Evolutionary conservation across 2,797 vertebrate species (phyloP), one percentile per base, ranked within the genome.

Genomic region (Crenuchus spilurus): DNA sequence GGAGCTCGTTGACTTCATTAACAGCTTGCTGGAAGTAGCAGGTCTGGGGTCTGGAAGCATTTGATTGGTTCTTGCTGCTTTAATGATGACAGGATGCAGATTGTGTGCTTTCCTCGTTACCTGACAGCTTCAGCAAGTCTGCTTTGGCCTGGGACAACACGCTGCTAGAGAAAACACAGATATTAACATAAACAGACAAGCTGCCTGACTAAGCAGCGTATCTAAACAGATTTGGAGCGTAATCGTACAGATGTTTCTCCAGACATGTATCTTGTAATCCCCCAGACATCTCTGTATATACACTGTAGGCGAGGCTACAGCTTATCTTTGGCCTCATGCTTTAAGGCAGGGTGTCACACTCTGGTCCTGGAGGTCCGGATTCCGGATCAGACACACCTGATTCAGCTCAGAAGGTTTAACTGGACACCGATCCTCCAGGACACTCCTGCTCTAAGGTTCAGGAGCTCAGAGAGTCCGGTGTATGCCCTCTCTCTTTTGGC

Each of bases 281-380:
- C 33, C 33, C 64, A 52, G 67, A 57, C 26, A 72, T 81, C 77
- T 86, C 6, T 81, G 28, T 48, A n/a, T n/a, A n/a, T n/a, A n/a
- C n/a, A n/a, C n/a, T n/a, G n/a, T n/a, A n/a, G n/a, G n/a, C n/a
- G n/a, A n/a, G n/a, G n/a, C n/a, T n/a, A n/a, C n/a, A n/a, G n/a
- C n/a, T n/a, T n/a, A n/a, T n/a, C n/a, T n/a, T n/a, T n/a, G n/a
- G n/a, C n/a, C n/a, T n/a, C n/a, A n/a, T n/a, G n/a, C n/a, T n/a
- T n/a, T n/a, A n/a, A n/a, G n/a, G n/a, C n/a, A n/a, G n/a, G n/a
- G n/a, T n/a, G n/a, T n/a, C n/a, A n/a, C n/a, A n/a, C n/a, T n/a
- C n/a, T n/a, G n/a, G n/a, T n/a, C n/a, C n/a, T n/a, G n/a, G n/a
- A n/a, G n/a, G n/a, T n/a, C n/a, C n/a, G n/a, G n/a, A n/a, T n/a